A percentile compares a stretch with the other conserved stretches of the same genome.
These are phyloP conservation scores for Albula glossodonta DNA, from an alignment of 2,113 vertebrate species.

Conservation along the genomic window DNA sequence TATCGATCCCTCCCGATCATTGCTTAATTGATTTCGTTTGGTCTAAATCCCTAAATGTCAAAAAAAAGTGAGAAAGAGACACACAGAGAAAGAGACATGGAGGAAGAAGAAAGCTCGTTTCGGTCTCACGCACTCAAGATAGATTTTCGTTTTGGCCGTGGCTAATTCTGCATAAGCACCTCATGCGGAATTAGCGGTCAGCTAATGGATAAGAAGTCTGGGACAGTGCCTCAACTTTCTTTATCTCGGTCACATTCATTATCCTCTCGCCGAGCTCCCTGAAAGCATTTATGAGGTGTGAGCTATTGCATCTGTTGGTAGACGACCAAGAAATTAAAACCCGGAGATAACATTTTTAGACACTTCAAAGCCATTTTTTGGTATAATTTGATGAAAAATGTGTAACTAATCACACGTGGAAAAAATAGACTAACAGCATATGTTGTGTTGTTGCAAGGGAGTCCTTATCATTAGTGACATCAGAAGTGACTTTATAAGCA, in stretches of 20 bases:
- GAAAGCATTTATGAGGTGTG: slow-evolving; percentile 8
- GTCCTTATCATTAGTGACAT: background rate
- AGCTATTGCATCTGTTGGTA: background rate
- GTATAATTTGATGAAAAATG: background rate
- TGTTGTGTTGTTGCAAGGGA: background rate
- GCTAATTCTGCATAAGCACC: background rate
- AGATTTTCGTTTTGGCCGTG: background rate
- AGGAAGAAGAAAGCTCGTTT: background rate
- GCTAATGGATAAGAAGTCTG: background rate
- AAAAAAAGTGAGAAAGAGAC: background rate
- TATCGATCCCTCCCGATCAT: background rate
- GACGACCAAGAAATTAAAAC: background rate
- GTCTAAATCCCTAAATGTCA: background rate
- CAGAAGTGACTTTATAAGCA: background rate
- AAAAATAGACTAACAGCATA: background rate
- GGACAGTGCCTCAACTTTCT: background rate
- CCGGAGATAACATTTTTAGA: background rate
- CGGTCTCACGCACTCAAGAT: background rate
- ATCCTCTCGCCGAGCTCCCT: background rate
- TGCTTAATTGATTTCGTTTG: background rate
- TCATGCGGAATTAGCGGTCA: background rate
- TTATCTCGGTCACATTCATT: background rate
- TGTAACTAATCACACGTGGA: background rate
- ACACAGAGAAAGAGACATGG: background rate
- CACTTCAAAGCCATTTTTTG: slow-evolving; percentile 7